Percentiles rank a stretch among this genome's conserved stretches.
Conservation (phyloP, 2,888 invertebrate species). For the Hemicrepidius hirtus region DNA sequence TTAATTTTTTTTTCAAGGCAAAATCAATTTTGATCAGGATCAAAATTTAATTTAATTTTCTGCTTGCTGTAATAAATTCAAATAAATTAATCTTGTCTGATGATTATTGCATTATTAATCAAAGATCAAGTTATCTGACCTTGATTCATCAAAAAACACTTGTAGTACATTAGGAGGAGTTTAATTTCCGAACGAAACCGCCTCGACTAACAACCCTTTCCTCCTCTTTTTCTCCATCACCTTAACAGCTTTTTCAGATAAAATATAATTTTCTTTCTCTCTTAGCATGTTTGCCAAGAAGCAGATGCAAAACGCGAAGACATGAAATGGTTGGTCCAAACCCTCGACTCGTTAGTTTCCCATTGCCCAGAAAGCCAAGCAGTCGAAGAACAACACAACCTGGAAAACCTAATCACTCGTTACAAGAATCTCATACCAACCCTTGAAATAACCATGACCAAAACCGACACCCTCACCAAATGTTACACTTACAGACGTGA, state of each 20-base stretch:
- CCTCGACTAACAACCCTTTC: too few relatives aligned
- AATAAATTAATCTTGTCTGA: too few relatives aligned
- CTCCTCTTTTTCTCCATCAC: too few relatives aligned
- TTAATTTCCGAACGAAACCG: too few relatives aligned
- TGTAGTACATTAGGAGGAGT: too few relatives aligned
- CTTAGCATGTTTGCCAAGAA: slow-evolving; percentile 90
- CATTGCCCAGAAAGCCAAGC: slow-evolving; percentile 89
- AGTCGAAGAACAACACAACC: slow-evolving; percentile 84
- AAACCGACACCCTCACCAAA: slow-evolving; percentile 93
- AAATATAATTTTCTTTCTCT: not conserved
- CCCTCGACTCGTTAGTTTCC: slow-evolving; percentile 88
- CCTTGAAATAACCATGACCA: slow-evolving; percentile 93
- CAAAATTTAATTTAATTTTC: too few relatives aligned
- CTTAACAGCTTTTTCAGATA: too few relatives aligned
- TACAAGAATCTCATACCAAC: slow-evolving; percentile 95
- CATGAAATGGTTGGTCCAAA: slow-evolving; percentile 96
- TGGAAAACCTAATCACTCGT: slow-evolving; percentile 88
- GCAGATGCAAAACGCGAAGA: slow-evolving; percentile 93
- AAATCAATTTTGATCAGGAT: too few relatives aligned
- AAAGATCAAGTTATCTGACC: too few relatives aligned
- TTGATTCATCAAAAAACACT: too few relatives aligned
- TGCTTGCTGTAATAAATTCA: too few relatives aligned
- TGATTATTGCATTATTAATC: too few relatives aligned
- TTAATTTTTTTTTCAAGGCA: not conserved
- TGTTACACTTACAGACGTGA: slow-evolving; percentile 94